Evolutionary conservation across 1,140 invertebrate species (phyloP).

Genomic region (Venturia canescens): DNA sequence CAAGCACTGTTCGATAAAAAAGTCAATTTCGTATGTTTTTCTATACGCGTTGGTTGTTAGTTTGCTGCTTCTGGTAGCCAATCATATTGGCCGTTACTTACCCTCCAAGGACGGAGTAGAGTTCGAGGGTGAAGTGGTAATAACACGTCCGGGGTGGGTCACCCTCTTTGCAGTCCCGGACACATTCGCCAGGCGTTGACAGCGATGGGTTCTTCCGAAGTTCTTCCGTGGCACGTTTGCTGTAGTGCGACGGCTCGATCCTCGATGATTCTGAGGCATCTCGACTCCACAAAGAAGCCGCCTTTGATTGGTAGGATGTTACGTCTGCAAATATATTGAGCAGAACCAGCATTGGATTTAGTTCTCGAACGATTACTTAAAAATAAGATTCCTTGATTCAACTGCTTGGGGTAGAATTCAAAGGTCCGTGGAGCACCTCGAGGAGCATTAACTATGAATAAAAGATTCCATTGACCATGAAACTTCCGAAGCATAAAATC

Average conservation of each 20-base stretch:
- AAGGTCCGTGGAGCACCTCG: no score
- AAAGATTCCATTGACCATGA: no score
- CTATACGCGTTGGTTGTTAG: no score
- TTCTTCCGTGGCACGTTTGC: constrained; percentile 86
- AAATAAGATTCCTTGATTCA: no score
- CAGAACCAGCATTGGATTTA: not conserved
- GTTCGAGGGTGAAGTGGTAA: constrained; percentile 93
- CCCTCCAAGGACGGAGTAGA: constrained; percentile 92
- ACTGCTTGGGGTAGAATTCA: no score
- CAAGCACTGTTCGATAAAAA: constrained; percentile 83
- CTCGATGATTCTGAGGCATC: constrained; percentile 70
- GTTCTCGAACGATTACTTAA: no score
- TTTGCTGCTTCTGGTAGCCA: no score
- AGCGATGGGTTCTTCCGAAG: constrained; percentile 86
- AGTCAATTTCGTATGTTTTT: no score
- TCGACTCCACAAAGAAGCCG: constrained; percentile 72
- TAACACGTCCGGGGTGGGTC: constrained; percentile 90
- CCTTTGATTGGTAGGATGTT: constrained; percentile 63
- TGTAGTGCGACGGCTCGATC: constrained; percentile 81
- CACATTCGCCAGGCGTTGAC: constrained; percentile 90
- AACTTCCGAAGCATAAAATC: no score
- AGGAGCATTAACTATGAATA: no score
- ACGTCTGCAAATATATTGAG: constrained; percentile 39
- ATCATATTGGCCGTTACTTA: constrained; percentile 78
- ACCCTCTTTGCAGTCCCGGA: constrained; percentile 88